Percentiles rank a stretch among this genome's conserved stretches.
phyloP scores from a whole-genome alignment of 2,113 vertebrate species.

The Cinclus mexicanus region DNA sequence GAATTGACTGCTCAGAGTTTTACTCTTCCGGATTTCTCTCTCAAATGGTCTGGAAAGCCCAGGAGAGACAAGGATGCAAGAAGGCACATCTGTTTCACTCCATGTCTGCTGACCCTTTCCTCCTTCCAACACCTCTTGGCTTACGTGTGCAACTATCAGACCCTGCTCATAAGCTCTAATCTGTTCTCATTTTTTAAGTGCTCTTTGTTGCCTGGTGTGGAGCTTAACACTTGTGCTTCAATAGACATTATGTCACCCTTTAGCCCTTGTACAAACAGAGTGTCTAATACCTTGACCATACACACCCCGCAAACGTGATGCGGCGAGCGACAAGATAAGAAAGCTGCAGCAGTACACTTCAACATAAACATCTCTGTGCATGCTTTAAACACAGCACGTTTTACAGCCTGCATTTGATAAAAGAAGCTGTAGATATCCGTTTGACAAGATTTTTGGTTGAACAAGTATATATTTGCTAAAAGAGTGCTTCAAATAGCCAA shows the following conservation, averaged over 20 bases:
- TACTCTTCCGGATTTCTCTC: neutral
- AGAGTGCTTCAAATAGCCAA: neutral
- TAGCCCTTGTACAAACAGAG: constrained; percentile 72
- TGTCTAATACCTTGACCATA: constrained; percentile 64
- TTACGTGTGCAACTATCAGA: neutral
- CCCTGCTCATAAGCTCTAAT: constrained; percentile 55
- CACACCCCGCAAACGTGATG: neutral
- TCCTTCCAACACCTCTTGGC: neutral
- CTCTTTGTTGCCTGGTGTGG: constrained; percentile 59
- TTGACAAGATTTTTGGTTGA: neutral
- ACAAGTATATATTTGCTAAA: neutral
- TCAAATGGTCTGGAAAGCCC: constrained; percentile 5
- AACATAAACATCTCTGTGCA: too few species aligned
- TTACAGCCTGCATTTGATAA: neutral
- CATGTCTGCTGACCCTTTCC: neutral
- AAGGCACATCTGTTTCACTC: neutral
- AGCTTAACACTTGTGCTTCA: constrained; percentile 60
- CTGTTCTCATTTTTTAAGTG: constrained; percentile 68
- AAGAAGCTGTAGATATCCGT: neutral
- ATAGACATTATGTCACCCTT: constrained; percentile 80
- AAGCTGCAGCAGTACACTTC: neutral
- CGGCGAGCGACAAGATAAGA: constrained; percentile 73
- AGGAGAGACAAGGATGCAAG: neutral
- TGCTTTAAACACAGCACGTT: neutral
- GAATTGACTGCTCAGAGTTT: neutral